Base-by-base conservation (phyloP, 2,113 vertebrate genomes). In the Oophaga pumilio region DNA sequence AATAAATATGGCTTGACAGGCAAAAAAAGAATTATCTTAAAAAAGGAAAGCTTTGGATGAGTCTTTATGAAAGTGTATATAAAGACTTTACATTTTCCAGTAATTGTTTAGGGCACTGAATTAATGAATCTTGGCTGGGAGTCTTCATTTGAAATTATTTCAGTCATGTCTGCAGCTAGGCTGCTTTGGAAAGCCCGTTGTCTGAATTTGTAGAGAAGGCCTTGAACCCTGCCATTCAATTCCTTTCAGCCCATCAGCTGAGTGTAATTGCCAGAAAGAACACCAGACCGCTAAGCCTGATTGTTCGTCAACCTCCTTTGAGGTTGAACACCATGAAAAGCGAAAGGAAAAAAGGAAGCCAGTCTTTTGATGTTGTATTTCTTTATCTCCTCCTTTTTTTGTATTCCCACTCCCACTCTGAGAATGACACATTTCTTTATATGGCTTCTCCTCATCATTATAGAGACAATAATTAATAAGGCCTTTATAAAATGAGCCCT, bases 201-300 rank as follows among this genome's bases (percentile, higher is more conserved):
- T 99, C 96, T 98, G 97, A 96, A 96, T 97, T 96, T 93, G 94
- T 93, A 92, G 95, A 97, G 96, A 96, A 97, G 97, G 97, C 97
- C 97, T 98, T 99, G 97, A 98, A 98, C 97, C 95, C 95, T 96
- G 96, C 96, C 97, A 98, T 98, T 99, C 97, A 98, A 92, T 95
- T 95, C 96, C 94, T 97, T 98, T 99, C 97, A 98, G 96, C 96
- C 96, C 97, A 98, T 98, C 97, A 98, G 97, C 97, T 98, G 97
- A 98, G 96, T 97, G 97, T 99, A 98, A 98, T 98, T 98, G 97
- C 97, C 96, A 97, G 96, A 98, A 97, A 97, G 97, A 97, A 97
- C 96, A 96, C 95, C 96, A 97, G 97, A 97, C 96, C 97, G 96
- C 95, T 93, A 95, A 95, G 96, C 95, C 95, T 96, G 96, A 98